A percentile compares a stretch with the other conserved stretches of the same genome.
Evolutionary conservation across 2,888 invertebrate genomes (phyloP).

Genomic region (Ametastegia equiseti): DNA sequence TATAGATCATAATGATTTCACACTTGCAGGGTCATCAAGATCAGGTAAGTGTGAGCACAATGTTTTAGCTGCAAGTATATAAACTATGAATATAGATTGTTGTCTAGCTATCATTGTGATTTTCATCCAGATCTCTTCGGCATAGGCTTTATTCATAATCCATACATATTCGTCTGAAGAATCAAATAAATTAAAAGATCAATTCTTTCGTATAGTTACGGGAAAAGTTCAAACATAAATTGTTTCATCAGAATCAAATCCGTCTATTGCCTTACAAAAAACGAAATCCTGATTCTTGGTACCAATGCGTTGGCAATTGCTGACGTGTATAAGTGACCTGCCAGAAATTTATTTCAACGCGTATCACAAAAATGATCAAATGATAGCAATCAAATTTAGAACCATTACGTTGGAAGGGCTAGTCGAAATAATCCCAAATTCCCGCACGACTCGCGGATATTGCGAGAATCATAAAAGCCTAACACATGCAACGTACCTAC

Average conservation of each 20-base stretch:
- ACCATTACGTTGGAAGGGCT: background rate
- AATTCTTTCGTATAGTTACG: too few relatives aligned
- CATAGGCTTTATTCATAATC: too few relatives aligned
- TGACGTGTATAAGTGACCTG: too few relatives aligned
- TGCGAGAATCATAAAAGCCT: constrained; percentile 1
- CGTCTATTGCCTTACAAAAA: too few relatives aligned
- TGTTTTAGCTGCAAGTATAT: background rate
- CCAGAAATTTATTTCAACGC: too few relatives aligned
- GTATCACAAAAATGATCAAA: background rate
- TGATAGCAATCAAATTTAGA: background rate
- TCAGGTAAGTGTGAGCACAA: background rate
- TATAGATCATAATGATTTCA: background rate
- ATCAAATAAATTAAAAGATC: too few relatives aligned
- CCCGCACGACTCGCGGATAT: background rate
- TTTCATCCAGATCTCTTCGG: too few relatives aligned
- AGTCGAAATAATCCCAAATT: background rate
- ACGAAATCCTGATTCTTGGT: too few relatives aligned
- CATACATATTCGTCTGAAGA: too few relatives aligned
- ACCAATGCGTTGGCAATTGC: too few relatives aligned
- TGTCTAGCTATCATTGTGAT: background rate
- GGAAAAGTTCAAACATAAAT: too few relatives aligned
- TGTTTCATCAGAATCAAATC: too few relatives aligned
- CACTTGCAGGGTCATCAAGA: background rate
- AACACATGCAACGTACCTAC: background rate
- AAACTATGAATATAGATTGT: background rate